Evolutionary conservation across 2,888 invertebrate genomes (phyloP).

Genomic region (Ashinkailepas kermadecensis): DNA sequence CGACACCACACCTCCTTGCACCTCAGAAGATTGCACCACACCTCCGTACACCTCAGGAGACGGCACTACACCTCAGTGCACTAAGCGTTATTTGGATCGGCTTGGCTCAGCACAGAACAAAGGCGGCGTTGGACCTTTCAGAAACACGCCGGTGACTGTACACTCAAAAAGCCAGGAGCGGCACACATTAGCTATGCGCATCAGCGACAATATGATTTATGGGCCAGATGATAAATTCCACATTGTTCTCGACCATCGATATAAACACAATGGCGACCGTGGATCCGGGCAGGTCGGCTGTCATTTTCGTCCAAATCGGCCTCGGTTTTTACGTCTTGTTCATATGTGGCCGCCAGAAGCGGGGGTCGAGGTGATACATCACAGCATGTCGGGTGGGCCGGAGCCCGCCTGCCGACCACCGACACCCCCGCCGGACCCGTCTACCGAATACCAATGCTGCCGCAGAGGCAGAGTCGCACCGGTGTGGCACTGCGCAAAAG

Average conservation of each 20-base stretch:
- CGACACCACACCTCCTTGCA: no score
- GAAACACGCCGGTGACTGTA: background rate
- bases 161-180: background rate
- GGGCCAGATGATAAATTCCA: background rate
- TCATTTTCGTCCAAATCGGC: constrained; percentile 4
- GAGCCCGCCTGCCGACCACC: background rate
- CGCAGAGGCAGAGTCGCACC: background rate
- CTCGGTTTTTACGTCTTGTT: background rate
- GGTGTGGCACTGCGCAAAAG: no score
- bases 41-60: no score
- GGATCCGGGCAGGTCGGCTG: background rate
- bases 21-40: no score
- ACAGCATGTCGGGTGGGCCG: background rate
- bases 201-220: background rate
- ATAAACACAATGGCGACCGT: background rate
- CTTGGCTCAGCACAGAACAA: background rate
- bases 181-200: background rate
- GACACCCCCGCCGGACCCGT: background rate
- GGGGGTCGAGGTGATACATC: background rate
- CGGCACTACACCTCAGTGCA: no score
- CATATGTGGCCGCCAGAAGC: background rate
- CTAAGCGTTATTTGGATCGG: no score
- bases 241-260: background rate
- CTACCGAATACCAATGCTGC: background rate
- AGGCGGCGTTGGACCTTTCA: background rate